Base-by-base conservation (phyloP, 2,113 vertebrate genomes). In the Gobiocypris rarus region DNA sequence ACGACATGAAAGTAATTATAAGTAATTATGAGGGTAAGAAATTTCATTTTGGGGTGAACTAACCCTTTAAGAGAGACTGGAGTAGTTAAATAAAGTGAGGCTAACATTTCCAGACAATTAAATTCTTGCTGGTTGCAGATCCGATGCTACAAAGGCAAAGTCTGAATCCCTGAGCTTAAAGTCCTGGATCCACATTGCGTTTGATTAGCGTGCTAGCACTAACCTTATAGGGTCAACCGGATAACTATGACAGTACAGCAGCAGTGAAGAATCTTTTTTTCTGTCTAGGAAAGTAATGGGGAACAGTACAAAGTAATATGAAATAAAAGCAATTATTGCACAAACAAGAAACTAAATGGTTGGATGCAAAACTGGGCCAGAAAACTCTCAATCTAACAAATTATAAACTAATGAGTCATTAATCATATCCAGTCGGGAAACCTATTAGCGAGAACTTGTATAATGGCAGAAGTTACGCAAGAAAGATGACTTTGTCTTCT, bases 391-490 rank as follows among this genome's bases (percentile, higher is more conserved):
- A 48, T 26, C 7, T n/a, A 41, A 41, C 43, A 73, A 52, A 54
- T 54, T 28, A 34, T 54, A 28, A 75, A 77, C 52, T 59, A 24
- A 77, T 70, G 38, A 50, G 70, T 78, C n/a, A 74, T 28, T 75
- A 22, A 81, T 75, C 75, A 81, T 5, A 75, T 89, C 83, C 78
- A 77, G 89, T 86, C 83, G 78, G 24, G 31, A 56, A 71, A 74
- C 54, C 71, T 59, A 65, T 31, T 83, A 86, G 86, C 19, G 43
- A 17, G 73, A 75, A 78, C 70, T 74, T n/a, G n/a, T n/a, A 48
- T 76, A 88, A 86, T 75, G 84, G 63, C 84, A 86, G 78, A 13
- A 13, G 56, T 93, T 91, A 89, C 89, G 85, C 88, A 89, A 92
- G 14, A 38, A 67, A 14, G 89, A 85, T 77, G 85, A 92, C 88